Evolutionary conservation across 1,140 invertebrate genomes (phyloP).

Genomic region (Triops longicaudatus): DNA sequence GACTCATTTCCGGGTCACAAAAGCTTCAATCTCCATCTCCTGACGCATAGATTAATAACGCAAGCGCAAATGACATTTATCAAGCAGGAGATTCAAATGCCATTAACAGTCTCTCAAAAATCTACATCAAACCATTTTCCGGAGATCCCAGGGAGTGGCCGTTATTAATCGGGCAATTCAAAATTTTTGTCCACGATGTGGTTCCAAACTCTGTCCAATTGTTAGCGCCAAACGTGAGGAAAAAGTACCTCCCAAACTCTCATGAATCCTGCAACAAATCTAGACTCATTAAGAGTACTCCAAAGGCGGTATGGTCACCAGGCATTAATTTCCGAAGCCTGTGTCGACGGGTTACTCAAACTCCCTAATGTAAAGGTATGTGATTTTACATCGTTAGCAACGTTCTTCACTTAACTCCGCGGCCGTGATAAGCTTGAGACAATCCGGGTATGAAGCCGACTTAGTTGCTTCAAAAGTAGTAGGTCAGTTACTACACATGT

Average conservation of each 20-base stretch:
- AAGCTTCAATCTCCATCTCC: background rate
- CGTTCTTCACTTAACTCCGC: background rate
- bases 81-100: background rate
- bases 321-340: constrained; percentile 10
- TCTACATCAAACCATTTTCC: too few species aligned
- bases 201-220: background rate
- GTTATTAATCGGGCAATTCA: constrained; percentile 12
- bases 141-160: too few species aligned
- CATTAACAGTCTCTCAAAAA: background rate
- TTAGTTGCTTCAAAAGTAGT: background rate
- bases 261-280: background rate
- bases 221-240: background rate
- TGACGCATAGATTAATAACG: background rate
- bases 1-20: background rate
- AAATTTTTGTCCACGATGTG: constrained; percentile 16
- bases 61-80: background rate
- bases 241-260: constrained; percentile 5
- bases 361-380: background rate
- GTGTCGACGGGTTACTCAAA: background rate
- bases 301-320: constrained; percentile 12
- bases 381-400: background rate
- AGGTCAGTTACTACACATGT: background rate
- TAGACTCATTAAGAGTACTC: background rate
- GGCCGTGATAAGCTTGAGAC: constrained; percentile 2
- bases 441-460: constrained; percentile 5